Evolutionary conservation across 1,140 invertebrate genomes (phyloP), one percentile per base, ranked within the genome.

Genomic region (Listronotus oregonensis): DNA sequence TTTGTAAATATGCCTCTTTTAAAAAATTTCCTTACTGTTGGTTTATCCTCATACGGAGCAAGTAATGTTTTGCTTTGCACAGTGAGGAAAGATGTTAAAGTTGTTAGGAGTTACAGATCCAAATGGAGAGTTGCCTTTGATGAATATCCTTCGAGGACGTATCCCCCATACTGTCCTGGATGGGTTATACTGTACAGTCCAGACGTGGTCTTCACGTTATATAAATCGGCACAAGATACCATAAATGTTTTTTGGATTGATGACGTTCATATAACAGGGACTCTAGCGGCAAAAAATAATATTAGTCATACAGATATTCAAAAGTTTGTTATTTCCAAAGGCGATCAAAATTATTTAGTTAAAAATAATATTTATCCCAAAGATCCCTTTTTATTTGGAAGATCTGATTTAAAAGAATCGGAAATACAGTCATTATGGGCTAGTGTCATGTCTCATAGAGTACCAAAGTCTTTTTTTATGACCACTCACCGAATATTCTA

Each of bases 231-330:
- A 3, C 87, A 90, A 74, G 80, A 76, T 46, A 68, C 66, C 10
- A 73, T 83, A 10, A 79, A 80, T 6, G 92, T 88, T 77, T 93
- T 94, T 81, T 94, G 92, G 92, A 91, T 94, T 49, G 92, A 94
- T 76, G 92, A 94, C 80, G 90, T 93, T 10, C 87, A 89, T 69
- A 81, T 94, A 15, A 93, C 91, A 0, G 92, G 92, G 31, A 86
- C 86, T 8, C 75, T 92, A 57, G 85, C 87, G 2, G 76, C 84
- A 67, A 83, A 84, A 74, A 79, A 85, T 9, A 86, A 86, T 74
- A 74, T 87, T 27, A 81, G 82, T 12, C 83, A 86, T 60, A 84
- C 84, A 11, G 64, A 76, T 43, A 63, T 76, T 79, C 43, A 56
- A 12, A 55, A 57, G 27, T 63, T 79, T 60, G 43, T 83, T 76